Conservation (phyloP, 2,888 invertebrate species). For the Calliopum simillimum region DNA sequence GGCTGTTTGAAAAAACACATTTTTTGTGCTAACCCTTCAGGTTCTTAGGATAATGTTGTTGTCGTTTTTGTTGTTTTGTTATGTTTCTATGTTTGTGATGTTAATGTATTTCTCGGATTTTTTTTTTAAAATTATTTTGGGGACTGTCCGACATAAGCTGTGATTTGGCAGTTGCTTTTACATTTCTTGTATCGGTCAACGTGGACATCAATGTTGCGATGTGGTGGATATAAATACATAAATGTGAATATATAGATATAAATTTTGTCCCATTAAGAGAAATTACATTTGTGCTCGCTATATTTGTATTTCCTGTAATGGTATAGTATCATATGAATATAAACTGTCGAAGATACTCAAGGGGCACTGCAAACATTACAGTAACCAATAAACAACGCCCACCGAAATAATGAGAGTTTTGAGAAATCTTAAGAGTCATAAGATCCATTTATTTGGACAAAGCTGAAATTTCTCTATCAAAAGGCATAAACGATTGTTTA, state of each 20-base stretch:
- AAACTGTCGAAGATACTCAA: neutral
- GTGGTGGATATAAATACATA: no score
- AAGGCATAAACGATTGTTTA: no score
- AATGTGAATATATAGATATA: neutral
- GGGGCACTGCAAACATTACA: no score
- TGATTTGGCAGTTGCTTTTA: conserved; percentile 19
- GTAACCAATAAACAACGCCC: no score
- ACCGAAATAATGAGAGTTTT: no score
- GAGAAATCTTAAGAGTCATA: no score
- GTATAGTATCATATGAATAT: neutral
- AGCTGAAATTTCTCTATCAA: no score
- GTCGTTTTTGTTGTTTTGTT: neutral
- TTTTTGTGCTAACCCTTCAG: conserved; percentile 18
- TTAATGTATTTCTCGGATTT: no score
- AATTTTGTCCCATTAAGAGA: conserved; percentile 17
- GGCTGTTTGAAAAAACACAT: conserved; percentile 5
- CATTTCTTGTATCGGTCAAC: no score
- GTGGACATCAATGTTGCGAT: no score
- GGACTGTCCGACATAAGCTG: conserved; percentile 15
- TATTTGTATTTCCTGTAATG: neutral
- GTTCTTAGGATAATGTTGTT: neutral
- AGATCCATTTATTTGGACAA: no score
- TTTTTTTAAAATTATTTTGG: neutral
- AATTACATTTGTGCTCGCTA: conserved; percentile 9
- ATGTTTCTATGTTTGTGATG: conserved; percentile 8